Percentiles rank a stretch among this genome's conserved stretches.
Conservation (phyloP, 2,113 vertebrate species). For the Mustela nigripes region DNA sequence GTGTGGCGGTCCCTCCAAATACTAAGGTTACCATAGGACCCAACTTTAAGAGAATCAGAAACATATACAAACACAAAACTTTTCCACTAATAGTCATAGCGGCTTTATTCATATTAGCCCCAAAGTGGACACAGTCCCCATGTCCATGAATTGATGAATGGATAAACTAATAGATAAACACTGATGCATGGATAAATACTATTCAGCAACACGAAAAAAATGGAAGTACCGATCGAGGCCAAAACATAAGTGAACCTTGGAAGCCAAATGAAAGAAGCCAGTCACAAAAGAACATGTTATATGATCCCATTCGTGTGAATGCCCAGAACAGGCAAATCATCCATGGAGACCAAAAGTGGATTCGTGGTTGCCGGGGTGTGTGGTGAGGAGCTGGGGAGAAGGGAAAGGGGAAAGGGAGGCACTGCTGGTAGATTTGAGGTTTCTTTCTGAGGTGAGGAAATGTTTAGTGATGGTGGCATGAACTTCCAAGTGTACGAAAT, state of each 20-base stretch:
- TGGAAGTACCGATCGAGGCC: neutral
- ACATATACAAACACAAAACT: neutral
- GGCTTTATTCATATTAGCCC: neutral
- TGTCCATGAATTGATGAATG: neutral
- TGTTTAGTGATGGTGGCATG: neutral
- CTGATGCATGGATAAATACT: neutral
- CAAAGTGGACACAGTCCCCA: neutral
- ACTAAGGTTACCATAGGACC: neutral
- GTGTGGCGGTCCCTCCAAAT: neutral
- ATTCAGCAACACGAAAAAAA: neutral
- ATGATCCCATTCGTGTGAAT: neutral
- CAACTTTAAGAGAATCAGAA: neutral
- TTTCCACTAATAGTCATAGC: neutral
- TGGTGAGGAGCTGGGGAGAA: no score
- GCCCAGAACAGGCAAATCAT: neutral
- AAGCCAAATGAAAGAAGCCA: neutral
- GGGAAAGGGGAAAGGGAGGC: neutral
- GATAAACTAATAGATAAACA: neutral
- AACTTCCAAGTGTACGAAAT: neutral
- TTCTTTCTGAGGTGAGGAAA: neutral
- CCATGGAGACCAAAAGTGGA: neutral
- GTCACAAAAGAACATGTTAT: neutral
- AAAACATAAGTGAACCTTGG: neutral
- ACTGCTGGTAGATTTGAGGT: neutral
- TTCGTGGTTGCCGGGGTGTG: neutral